phyloP scores from a whole-genome alignment of 2,888 invertebrate species.

The Podotricha telesiphe region DNA sequence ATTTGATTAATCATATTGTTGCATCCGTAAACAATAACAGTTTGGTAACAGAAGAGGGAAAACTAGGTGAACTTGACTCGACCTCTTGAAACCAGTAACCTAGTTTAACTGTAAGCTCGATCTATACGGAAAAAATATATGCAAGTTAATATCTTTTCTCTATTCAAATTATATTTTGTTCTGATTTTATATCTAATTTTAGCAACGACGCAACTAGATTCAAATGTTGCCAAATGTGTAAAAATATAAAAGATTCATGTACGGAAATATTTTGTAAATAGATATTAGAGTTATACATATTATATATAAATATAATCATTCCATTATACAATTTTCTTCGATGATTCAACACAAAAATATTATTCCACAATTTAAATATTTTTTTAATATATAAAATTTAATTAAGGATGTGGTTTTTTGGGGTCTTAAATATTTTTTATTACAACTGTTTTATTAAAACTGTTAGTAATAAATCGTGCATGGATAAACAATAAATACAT shows the following conservation, averaged over 20 bases:
- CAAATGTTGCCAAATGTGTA: neutral
- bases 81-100: slow-evolving; percentile 51
- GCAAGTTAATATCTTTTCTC: neutral
- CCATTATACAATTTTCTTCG: too few relatives aligned
- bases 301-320: too few relatives aligned
- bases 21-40: slow-evolving; percentile 54
- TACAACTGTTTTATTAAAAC: too few relatives aligned
- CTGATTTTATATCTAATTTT: neutral
- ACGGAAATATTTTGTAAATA: too few relatives aligned
- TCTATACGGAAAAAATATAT: slow-evolving; percentile 1
- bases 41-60: slow-evolving; percentile 46
- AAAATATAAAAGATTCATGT: neutral
- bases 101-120: slow-evolving; percentile 43
- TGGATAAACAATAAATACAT: too few relatives aligned
- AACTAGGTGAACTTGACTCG: slow-evolving; percentile 59
- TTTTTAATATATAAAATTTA: too few relatives aligned
- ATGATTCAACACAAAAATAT: too few relatives aligned
- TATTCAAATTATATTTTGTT: neutral
- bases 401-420: too few relatives aligned
- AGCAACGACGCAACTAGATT: neutral
- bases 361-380: too few relatives aligned
- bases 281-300: too few relatives aligned
- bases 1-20: slow-evolving; percentile 41
- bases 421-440: too few relatives aligned
- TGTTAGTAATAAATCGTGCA: too few relatives aligned